A percentile compares a stretch with the other conserved stretches of the same genome.
These are phyloP conservation scores for Drosophila varians DNA, from an alignment of 1,140 invertebrate genomes.

Conservation along the genomic window DNA sequence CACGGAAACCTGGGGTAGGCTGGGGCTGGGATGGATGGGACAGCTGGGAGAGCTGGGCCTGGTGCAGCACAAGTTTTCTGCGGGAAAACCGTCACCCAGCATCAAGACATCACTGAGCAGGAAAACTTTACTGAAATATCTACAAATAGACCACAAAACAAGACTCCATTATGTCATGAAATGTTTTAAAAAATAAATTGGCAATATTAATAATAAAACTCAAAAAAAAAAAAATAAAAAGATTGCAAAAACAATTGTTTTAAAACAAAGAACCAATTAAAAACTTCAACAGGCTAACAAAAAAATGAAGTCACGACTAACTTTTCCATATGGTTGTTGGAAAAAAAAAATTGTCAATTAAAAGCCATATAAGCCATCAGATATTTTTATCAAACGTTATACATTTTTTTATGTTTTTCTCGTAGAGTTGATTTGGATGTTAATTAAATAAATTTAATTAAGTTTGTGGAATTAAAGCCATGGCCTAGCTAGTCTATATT, in stretches of 20 bases:
- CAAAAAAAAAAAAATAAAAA: not conserved
- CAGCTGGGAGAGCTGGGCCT: too few relatives aligned
- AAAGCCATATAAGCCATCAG: not conserved
- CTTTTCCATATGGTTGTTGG: not conserved
- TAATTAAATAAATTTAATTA: not conserved
- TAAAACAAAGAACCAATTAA: not conserved
- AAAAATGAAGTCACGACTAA: not conserved
- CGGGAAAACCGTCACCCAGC: constrained; percentile 2
- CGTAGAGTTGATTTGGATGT: not conserved
- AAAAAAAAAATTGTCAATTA: not conserved
- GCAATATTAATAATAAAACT: too few relatives aligned
- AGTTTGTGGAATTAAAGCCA: not conserved
- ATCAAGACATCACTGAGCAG: constrained; percentile 10
- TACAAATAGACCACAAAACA: not conserved
- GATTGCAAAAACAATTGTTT: too few relatives aligned
- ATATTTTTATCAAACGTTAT: not conserved
- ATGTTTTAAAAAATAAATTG: not conserved
- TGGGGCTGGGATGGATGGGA: not conserved
- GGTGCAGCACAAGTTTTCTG: constrained; percentile 4
- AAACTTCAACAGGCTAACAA: not conserved
- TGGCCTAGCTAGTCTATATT: not conserved
- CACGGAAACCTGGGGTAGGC: not conserved
- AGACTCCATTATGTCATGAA: too few relatives aligned
- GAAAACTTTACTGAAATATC: not conserved
- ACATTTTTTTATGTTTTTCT: too few relatives aligned